Evolutionary conservation across 53 echinoderm and acorn worm species (phyloP).

Genomic region (Holothuria scabra): DNA sequence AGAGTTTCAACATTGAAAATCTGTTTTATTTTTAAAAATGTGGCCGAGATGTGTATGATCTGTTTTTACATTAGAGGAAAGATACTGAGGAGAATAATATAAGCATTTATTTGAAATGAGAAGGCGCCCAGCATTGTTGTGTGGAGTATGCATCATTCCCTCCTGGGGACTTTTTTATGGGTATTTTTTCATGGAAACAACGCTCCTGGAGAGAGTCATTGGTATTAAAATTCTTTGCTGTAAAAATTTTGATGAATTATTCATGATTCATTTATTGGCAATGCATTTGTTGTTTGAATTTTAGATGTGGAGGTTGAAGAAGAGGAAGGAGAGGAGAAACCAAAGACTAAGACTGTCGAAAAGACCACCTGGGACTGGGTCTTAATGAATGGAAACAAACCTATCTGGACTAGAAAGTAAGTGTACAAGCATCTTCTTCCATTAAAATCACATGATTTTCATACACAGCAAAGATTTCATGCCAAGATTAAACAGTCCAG

Average conservation of each 20-base stretch:
- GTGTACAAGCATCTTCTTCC: too few species aligned
- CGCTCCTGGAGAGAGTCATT: neutral
- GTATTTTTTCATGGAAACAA: neutral
- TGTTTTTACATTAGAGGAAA: too few species aligned
- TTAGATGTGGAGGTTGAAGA: slow-evolving; percentile 90
- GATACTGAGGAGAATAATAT: too few species aligned
- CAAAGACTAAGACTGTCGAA: slow-evolving; percentile 94
- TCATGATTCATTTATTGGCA: neutral
- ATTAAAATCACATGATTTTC: too few species aligned
- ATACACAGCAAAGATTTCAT: neutral
- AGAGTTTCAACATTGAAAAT: too few species aligned
- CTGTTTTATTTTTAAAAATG: too few species aligned
- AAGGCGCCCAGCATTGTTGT: too few species aligned
- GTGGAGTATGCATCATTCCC: too few species aligned
- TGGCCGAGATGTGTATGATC: too few species aligned
- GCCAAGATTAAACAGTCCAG: too few species aligned
- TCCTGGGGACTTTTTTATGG: neutral
- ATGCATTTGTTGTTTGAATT: neutral
- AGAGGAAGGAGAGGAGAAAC: slow-evolving; percentile 83
- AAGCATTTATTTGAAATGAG: too few species aligned
- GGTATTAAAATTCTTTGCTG: neutral
- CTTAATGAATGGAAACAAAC: slow-evolving; percentile 97
- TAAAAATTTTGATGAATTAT: neutral
- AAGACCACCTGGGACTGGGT: slow-evolving; percentile 99
- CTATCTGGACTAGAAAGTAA: slow-evolving; percentile 98